Percentiles rank a stretch among this genome's conserved stretches.
These are phyloP conservation scores for Reticulitermes lucifugus DNA, from an alignment of 2,888 invertebrate genomes.

Conservation along the genomic window DNA sequence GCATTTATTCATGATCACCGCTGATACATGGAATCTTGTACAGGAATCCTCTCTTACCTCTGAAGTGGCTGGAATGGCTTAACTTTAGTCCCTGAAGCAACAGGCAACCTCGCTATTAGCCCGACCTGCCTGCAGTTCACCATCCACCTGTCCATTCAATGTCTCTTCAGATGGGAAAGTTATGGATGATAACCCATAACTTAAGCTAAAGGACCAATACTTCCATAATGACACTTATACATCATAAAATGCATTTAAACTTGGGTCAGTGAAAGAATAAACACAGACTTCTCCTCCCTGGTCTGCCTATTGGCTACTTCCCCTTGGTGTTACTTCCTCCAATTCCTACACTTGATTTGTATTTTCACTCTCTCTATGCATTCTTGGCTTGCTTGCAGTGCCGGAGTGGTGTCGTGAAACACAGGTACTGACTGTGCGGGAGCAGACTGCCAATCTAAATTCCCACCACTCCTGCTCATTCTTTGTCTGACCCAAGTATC, in stretches of 20 bases:
- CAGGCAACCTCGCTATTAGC: not conserved
- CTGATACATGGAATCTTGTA: slow-evolving; percentile 46
- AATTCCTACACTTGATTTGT: too few relatives aligned
- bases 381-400: too few relatives aligned
- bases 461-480: too few relatives aligned
- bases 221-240: not conserved
- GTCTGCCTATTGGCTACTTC: too few relatives aligned
- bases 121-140: not conserved
- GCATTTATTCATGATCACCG: slow-evolving; percentile 41
- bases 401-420: too few relatives aligned
- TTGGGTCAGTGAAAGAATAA: not conserved
- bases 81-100: not conserved
- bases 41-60: slow-evolving; percentile 51
- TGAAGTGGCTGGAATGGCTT: slow-evolving; percentile 23
- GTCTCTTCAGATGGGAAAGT: not conserved
- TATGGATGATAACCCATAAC: not conserved
- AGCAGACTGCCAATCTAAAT: too few relatives aligned
- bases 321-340: too few relatives aligned
- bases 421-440: too few relatives aligned
- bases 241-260: too few relatives aligned
- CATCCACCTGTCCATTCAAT: not conserved
- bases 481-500: too few relatives aligned
- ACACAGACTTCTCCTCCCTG: not conserved
- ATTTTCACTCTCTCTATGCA: too few relatives aligned
- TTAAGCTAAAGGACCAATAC: not conserved